Evolutionary conservation across 2,113 vertebrate species (phyloP), one percentile per base, ranked within the genome.

Genomic region (Mola mola): DNA sequence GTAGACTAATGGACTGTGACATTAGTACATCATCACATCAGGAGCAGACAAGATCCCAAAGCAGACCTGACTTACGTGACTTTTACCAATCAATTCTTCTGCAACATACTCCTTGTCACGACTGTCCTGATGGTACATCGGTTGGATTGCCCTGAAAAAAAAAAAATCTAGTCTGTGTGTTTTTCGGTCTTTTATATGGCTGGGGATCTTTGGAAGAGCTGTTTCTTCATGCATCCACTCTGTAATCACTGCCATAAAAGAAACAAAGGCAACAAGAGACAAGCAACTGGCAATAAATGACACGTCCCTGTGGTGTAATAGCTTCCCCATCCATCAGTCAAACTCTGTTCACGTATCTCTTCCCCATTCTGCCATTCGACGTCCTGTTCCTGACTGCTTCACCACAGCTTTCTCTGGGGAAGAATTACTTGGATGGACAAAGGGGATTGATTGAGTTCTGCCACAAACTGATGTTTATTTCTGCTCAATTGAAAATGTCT

Each of bases 211-310:
- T 28, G 66, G 51, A 75, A 78, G 56, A 69, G 50, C 65, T 74
- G 70, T 79, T 80, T 78, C 64, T 61, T 77, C 78, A 67, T 77
- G 62, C 79, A 75, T 63, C 40, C 58, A 19, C 56, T 50, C 77
- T 40, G 78, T 87, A 82, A 88, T 86, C 79, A 84, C 77, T 38
- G 43, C 66, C 71, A 85, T 89, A 86, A 87, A 90, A 78, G 71
- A 86, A 85, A 88, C 76, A 72, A 68, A 77, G 41, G 72, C 74
- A 78, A 75, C 67, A 42, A 64, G 65, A 77, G 77, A 87, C 78
- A 81, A 62, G 80, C 74, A 83, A 82, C 63, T 50, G 68, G 76
- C 79, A 81, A 80, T 84, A 88, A 89, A 88, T 79, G 69, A 82
- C 79, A 85, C 42, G 9, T 88, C 64, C 81, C 74, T 50, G 78